Base-by-base conservation (phyloP, 1,140 invertebrate genomes). In the Theocolax elegans region DNA sequence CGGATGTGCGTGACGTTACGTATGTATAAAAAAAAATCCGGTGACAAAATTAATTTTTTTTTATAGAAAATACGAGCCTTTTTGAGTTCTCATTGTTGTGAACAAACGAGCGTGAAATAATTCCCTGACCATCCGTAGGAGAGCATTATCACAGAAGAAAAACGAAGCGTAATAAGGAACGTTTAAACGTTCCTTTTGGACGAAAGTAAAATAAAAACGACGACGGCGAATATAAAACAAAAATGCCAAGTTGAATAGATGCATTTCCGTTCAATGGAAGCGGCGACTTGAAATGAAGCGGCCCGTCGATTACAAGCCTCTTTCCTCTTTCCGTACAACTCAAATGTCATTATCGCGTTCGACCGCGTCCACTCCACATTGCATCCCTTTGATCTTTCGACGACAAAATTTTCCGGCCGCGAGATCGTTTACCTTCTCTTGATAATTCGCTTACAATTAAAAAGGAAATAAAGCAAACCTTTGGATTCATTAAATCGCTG, bases 391-490 rank as follows among this genome's bases (percentile, higher is more conserved):
- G 31, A 59, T 59, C 35, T 21, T 46, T 40, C 35, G 35, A 59
- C 12, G 21, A 3, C 23, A 12, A 23, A 15, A 4, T 48, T n/a
- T n/a, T 4, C 13, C n/a, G 7, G 44, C n/a, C 19, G 49, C 21
- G 56, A 9, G 23, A 2, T 38, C 25, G 35, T 31, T 23, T 51
- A 38, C 40, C 42, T 42, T 7, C 27, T 70, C 56, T 44, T 21
- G 31, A 42, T 78, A 75, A 77, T 80, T 82, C 75, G 76, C 76
- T 76, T 74, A 81, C 76, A 81, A 84, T 83, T 80, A 80, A 80
- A 81, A 80, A 73, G 63, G 7, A 23, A 69, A 65, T 70, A 59
- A 25, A 70, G 44, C 67, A 42, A 72, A 25, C 64, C n/a, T n/a
- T n/a, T n/a, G n/a, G n/a, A n/a, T n/a, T n/a, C n/a, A n/a, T n/a